A percentile compares a stretch with the other conserved stretches of the same genome.
phyloP scores from a whole-genome alignment of 2,113 vertebrate species.

The Trochalopteron elliotii region DNA sequence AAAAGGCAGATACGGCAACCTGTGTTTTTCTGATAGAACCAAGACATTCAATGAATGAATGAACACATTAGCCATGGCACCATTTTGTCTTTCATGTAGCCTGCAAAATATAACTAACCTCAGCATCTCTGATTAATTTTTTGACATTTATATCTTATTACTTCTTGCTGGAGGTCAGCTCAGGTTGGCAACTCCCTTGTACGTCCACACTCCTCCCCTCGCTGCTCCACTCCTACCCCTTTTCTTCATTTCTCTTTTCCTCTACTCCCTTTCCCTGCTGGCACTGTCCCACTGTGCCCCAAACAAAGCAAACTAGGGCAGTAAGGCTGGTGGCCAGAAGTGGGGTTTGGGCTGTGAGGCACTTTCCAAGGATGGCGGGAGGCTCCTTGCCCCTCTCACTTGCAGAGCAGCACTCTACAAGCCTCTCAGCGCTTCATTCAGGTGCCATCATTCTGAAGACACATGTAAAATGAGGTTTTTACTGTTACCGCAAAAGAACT shows the following conservation, averaged over 20 bases:
- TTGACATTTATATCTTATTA: neutral
- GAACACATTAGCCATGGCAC: neutral
- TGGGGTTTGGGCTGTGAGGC: accelerated
- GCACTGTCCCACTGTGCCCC: too few species aligned
- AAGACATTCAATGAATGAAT: neutral
- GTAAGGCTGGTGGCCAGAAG: too few species aligned
- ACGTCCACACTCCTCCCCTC: accelerated
- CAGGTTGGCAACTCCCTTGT: neutral
- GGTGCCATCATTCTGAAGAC: neutral
- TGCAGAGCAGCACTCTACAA: neutral
- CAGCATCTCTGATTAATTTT: neutral
- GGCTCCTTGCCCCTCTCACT: neutral
- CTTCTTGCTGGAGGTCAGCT: neutral
- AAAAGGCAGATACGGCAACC: neutral
- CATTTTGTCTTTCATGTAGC: accelerated
- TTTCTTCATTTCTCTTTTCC: neutral
- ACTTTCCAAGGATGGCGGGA: accelerated
- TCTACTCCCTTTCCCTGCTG: accelerated
- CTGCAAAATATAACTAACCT: neutral
- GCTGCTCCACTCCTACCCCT: accelerated
- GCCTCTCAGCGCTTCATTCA: neutral
- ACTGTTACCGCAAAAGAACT: neutral
- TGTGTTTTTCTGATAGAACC: neutral
- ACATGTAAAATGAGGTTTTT: neutral
- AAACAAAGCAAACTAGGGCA: too few species aligned